phyloP scores from a whole-genome alignment of 1,140 invertebrate species.

The Matsumurasca onukii region DNA sequence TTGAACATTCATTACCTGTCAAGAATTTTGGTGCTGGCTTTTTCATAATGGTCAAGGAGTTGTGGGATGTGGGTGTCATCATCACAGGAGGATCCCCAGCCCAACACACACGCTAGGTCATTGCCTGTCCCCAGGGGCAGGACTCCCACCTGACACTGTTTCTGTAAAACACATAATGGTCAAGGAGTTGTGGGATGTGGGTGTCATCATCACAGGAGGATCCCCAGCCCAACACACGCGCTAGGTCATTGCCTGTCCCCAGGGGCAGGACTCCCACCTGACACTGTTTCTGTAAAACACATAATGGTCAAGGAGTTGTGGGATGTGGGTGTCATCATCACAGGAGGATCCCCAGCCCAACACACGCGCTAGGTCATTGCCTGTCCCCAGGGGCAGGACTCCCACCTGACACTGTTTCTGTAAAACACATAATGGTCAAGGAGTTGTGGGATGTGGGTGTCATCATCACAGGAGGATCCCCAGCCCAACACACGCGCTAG shows the following conservation, averaged over 20 bases:
- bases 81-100: conserved; percentile 94
- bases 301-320: conserved; percentile 88
- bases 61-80: conserved; percentile 92
- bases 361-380: conserved; percentile 92
- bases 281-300: conserved; percentile 81
- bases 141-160: conserved; percentile 89
- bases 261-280: conserved; percentile 90
- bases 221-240: conserved; percentile 92
- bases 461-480: conserved; percentile 93
- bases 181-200: conserved; percentile 85
- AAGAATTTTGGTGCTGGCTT: conserved; percentile 93
- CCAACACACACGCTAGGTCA: conserved; percentile 89
- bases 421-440: too few relatives aligned
- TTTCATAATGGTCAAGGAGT: conserved; percentile 90
- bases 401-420: conserved; percentile 90
- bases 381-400: conserved; percentile 91
- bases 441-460: conserved; percentile 87
- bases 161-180: conserved; percentile 83
- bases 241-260: conserved; percentile 94
- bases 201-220: conserved; percentile 93
- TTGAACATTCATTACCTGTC: too few relatives aligned
- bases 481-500: conserved; percentile 90
- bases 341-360: conserved; percentile 94
- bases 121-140: conserved; percentile 95
- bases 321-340: conserved; percentile 91